Evolutionary conservation across 2,113 vertebrate species (phyloP).

Genomic region (Salvelinus alpinus): DNA sequence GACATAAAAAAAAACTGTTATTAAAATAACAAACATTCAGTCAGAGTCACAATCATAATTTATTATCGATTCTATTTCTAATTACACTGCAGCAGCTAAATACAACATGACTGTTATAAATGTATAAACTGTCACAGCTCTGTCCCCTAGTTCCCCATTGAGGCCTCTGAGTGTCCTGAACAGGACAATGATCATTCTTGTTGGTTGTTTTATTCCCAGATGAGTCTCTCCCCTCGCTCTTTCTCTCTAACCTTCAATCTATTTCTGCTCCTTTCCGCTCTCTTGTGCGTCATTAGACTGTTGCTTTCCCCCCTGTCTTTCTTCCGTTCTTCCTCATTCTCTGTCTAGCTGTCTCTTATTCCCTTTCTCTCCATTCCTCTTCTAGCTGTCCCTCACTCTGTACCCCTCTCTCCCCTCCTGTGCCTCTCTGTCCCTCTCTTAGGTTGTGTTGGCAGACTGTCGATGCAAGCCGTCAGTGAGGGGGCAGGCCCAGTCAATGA

Average conservation of each 20-base stretch:
- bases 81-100: neutral
- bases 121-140: neutral
- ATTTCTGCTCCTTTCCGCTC: slow-evolving; percentile 9
- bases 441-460: slow-evolving; percentile 67
- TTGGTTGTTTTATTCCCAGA: slow-evolving; percentile 22
- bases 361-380: neutral
- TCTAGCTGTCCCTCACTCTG: neutral
- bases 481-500: slow-evolving; percentile 74
- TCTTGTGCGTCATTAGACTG: neutral
- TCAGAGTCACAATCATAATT: slow-evolving; percentile 5
- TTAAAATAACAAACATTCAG: neutral
- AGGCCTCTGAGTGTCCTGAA: neutral
- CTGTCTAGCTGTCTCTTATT: neutral
- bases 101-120: neutral
- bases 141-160: neutral
- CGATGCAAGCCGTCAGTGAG: slow-evolving; percentile 77
- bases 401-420: slow-evolving; percentile 3
- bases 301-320: neutral
- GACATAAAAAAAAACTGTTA: neutral
- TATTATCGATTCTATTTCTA: neutral
- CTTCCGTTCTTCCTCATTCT: neutral
- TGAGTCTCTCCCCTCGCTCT: neutral
- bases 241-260: slow-evolving; percentile 13
- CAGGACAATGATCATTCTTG: slow-evolving; percentile 25
- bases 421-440: slow-evolving; percentile 32